These are phyloP conservation scores for Lithophane socia DNA, from an alignment of 2,888 invertebrate species.

Conservation along the genomic window DNA sequence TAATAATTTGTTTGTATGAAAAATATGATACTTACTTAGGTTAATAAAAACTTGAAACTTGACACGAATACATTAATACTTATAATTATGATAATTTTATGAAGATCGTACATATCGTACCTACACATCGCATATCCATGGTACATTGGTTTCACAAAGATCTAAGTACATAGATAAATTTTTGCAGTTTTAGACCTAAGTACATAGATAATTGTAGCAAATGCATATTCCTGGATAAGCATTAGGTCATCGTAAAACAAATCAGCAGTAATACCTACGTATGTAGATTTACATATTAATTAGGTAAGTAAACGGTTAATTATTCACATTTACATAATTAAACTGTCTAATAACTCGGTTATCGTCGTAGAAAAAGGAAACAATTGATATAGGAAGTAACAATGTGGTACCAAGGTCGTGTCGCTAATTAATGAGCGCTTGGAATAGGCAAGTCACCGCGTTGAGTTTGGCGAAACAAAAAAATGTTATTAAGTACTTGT, in stretches of 20 bases:
- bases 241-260: not conserved
- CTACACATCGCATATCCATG: no score
- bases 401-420: conserved; percentile 57
- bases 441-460: conserved; percentile 3
- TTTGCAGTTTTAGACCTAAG: no score
- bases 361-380: conserved; percentile 40
- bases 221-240: no score
- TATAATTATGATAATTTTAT: no score
- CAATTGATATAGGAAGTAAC: conserved; percentile 59
- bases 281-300: conserved; percentile 20
- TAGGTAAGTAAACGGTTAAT: conserved; percentile 3
- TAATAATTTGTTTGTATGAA: no score
- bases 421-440: conserved; percentile 47
- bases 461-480: conserved; percentile 3
- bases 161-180: no score
- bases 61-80: no score
- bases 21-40: not conserved
- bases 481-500: not conserved
- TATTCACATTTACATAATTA: conserved; percentile 40
- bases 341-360: conserved; percentile 15
- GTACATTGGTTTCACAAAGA: no score
- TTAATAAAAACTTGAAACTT: no score
- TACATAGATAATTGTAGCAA: no score
- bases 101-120: no score
- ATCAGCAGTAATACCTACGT: not conserved